These are phyloP conservation scores for Smutsia temminckii DNA, from an alignment of 2,797 vertebrate genomes.

Conservation along the genomic window DNA sequence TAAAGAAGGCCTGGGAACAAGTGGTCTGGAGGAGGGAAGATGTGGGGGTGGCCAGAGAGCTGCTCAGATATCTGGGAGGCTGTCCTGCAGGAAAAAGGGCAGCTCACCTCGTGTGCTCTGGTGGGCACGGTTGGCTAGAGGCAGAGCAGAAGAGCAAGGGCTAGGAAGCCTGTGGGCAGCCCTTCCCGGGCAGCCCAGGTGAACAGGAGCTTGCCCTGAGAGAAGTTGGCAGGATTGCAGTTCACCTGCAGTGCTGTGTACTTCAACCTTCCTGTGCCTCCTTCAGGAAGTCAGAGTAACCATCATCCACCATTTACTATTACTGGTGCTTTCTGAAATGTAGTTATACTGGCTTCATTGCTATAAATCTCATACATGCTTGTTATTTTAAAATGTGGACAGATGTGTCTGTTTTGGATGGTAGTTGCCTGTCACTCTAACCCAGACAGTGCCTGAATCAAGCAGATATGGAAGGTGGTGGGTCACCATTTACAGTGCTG, in stretches of 20 bases:
- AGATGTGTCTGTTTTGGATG: neutral
- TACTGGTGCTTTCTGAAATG: constrained; percentile 10
- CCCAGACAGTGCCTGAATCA: neutral
- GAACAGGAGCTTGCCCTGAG: neutral
- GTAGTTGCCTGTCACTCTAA: neutral
- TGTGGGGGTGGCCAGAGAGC: neutral
- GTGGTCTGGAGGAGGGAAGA: neutral
- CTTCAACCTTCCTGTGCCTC: neutral
- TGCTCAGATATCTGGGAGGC: neutral
- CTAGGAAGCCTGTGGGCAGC: neutral
- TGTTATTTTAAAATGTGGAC: neutral
- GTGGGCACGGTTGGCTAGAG: neutral
- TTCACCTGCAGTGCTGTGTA: neutral
- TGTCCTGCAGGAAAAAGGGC: neutral
- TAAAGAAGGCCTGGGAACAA: neutral
- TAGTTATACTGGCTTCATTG: neutral
- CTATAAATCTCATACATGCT: neutral
- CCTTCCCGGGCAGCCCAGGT: neutral
- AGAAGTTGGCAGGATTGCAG: neutral
- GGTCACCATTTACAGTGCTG: neutral
- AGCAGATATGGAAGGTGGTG: neutral
- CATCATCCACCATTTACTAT: neutral
- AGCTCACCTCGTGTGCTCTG: neutral
- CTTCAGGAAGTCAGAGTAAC: neutral
- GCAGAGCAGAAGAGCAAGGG: neutral